phyloP scores from a whole-genome alignment of 1,140 invertebrate species.

The Ceratosolen fusciceps region DNA sequence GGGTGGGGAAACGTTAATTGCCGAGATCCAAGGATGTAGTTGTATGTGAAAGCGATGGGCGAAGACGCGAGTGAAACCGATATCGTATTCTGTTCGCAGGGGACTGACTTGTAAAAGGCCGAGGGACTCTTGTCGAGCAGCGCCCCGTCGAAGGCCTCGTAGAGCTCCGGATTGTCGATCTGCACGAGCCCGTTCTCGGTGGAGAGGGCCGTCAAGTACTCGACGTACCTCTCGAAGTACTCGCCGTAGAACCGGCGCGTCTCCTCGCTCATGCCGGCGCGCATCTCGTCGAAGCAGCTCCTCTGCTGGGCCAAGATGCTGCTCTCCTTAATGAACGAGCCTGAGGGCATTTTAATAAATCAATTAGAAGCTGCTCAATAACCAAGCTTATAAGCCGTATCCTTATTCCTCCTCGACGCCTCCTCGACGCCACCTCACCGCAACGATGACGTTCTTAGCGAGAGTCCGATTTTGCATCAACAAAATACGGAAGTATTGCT shows the following conservation, averaged over 20 bases:
- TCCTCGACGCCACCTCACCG: too few relatives aligned
- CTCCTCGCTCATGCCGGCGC: constrained; percentile 69
- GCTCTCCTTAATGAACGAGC: constrained; percentile 73
- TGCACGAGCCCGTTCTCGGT: background rate
- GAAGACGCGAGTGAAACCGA: background rate
- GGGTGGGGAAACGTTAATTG: too few relatives aligned
- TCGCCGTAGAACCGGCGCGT: constrained; percentile 71
- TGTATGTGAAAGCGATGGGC: too few relatives aligned
- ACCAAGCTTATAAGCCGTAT: too few relatives aligned
- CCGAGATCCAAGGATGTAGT: too few relatives aligned
- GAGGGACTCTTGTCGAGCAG: constrained; percentile 70
- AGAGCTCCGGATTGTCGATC: constrained; percentile 44
- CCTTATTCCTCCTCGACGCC: too few relatives aligned
- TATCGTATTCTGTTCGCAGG: background rate
- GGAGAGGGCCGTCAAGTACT: constrained; percentile 69
- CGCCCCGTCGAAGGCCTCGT: constrained; percentile 72
- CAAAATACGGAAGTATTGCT: constrained; percentile 5
- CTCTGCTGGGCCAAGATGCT: constrained; percentile 73
- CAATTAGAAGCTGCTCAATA: background rate
- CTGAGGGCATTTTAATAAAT: constrained; percentile 49
- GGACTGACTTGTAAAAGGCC: constrained; percentile 72
- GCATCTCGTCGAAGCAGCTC: constrained; percentile 73
- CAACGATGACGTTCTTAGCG: constrained; percentile 11
- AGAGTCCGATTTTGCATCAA: constrained; percentile 12
- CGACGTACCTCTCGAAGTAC: constrained; percentile 74